Base-by-base conservation (phyloP, 2,797 vertebrate genomes). In the Buphagus erythrorhynchus region DNA sequence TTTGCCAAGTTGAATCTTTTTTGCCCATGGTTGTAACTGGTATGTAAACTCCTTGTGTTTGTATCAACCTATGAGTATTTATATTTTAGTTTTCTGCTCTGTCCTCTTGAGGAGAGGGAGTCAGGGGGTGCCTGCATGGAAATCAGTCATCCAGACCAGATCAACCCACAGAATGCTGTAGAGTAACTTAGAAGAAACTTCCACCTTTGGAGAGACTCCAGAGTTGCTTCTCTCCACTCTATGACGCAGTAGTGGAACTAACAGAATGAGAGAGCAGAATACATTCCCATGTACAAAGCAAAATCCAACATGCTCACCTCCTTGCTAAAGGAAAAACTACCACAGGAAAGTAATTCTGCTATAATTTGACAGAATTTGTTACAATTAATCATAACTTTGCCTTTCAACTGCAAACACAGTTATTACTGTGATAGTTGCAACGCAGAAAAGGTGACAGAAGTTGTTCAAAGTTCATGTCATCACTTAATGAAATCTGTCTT, bases 1-100 rank as follows among this genome's bases (percentile, higher is more conserved):
- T 69, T 91, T 67, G 5, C 29, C 3, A 43, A 48, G 19, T 3
- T 31, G 16, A 78, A 78, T 67, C 9, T 66, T 3, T 46, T 78
- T 67, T 81, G 16, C 10, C 12, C 0, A 0, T 74, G 28, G 55
- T 19, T 46, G 3, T 38, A 66, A 35, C 0, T 45, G 13, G 4
- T 26, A 29, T 46, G 8, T 59, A 11, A 72, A 36, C 5, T 85
- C 22, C 6, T 35, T 46, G 8, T 40, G 6, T 40, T 88, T 69
- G 9, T 15, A 43, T 42, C 19, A 42, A 21, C 3, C 6, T 26
- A 11, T 10, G 33, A 38, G 3, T 2, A 45, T 86, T 91, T 84
- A 16, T 42, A 5, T 42, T 25, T 58, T 40, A 40, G 65, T 57
- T 65, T 65, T 15, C 48, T 33, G 3, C 14, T 5, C 24, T 20